Percentiles rank a stretch among this genome's conserved stretches.
Conservation (phyloP, 2,888 invertebrate species). For the Pyralis farinalis region DNA sequence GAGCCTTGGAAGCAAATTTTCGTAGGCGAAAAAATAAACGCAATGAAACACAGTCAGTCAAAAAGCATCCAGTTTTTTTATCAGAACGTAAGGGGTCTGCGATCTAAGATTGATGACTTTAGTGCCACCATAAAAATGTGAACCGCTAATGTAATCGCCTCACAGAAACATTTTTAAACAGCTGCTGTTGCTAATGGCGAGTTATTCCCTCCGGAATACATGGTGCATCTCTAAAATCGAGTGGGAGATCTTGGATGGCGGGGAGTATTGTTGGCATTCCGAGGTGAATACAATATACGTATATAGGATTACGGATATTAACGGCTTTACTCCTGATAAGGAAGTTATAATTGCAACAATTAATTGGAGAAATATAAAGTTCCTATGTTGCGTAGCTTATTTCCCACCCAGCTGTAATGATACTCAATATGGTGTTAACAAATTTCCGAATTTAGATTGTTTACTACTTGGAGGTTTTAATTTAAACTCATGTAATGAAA, state of each 20-base stretch:
- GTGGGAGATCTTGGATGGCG: conserved; percentile 5
- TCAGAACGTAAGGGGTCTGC: conserved; percentile 11
- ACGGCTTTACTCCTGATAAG: no score
- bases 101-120: conserved; percentile 8
- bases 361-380: no score
- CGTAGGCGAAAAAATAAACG: not conserved
- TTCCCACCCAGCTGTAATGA: no score
- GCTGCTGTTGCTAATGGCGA: conserved; percentile 10
- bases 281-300: not conserved
- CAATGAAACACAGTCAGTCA: not conserved
- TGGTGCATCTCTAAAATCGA: conserved; percentile 6
- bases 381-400: no score
- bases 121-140: not conserved
- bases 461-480: no score
- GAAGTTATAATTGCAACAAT: no score
- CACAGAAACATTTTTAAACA: conserved; percentile 12
- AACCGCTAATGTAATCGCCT: conserved; percentile 7
- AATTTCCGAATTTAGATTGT: no score
- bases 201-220: conserved; percentile 8
- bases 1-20: no score
- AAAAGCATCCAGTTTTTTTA: conserved; percentile 3
- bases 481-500: no score
- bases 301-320: no score
- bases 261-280: conserved; percentile 9
- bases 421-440: no score